phyloP scores from a whole-genome alignment of 2,797 vertebrate genomes.

The Coracias cyanogaster region DNA sequence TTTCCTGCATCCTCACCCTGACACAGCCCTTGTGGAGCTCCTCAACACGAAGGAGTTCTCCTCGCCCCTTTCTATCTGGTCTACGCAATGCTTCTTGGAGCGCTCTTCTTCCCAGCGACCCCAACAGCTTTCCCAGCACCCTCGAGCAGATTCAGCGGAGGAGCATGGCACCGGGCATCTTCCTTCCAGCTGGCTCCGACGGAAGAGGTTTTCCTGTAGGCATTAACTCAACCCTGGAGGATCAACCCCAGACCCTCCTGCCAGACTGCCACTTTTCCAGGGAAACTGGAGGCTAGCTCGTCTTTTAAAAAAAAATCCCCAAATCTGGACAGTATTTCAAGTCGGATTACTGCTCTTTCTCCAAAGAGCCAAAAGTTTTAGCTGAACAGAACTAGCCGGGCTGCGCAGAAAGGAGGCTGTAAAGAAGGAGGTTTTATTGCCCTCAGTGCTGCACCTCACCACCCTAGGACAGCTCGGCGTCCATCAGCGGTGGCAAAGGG shows the following conservation, averaged over 20 bases:
- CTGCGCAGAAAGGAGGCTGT: constrained; percentile 11
- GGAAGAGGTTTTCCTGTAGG: neutral
- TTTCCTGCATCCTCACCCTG: neutral
- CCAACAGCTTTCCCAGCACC: neutral
- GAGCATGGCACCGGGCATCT: fast-evolving
- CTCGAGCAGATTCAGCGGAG: neutral
- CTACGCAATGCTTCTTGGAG: neutral
- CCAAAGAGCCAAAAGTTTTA: neutral
- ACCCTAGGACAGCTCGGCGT: neutral
- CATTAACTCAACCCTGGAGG: neutral
- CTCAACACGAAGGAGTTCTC: neutral
- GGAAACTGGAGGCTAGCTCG: neutral
- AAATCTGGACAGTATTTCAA: neutral
- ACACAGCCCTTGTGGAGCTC: neutral
- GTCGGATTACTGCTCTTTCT: neutral
- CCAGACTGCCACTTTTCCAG: neutral
- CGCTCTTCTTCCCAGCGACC: neutral
- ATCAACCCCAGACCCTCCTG: neutral
- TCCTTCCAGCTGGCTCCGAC: neutral
- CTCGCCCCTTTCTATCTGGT: neutral
- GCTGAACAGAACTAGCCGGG: neutral
- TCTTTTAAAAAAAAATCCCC: neutral
- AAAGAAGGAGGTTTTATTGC: neutral
- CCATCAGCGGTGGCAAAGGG: neutral
- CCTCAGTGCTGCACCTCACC: neutral